These are phyloP conservation scores for Caenorhabditis japonica DNA, from an alignment of 2,888 invertebrate genomes.

Conservation along the genomic window DNA sequence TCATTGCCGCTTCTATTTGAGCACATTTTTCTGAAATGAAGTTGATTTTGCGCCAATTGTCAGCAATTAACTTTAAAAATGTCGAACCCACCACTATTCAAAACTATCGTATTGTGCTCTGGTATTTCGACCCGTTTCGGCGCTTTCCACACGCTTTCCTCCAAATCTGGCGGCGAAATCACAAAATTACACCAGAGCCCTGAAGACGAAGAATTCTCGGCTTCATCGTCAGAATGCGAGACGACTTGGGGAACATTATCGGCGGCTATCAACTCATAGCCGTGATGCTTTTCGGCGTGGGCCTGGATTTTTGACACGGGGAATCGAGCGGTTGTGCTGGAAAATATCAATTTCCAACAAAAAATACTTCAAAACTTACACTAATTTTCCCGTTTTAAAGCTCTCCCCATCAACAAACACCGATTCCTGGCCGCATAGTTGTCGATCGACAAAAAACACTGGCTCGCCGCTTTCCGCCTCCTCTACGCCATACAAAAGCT, in stretches of 20 bases:
- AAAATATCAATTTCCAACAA: not conserved
- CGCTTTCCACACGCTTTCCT: not conserved
- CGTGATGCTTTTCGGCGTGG: not conserved
- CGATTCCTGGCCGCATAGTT: not conserved
- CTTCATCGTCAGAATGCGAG: constrained; percentile 10
- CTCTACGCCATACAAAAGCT: constrained; percentile 34
- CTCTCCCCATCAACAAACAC: not conserved
- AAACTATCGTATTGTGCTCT: constrained; percentile 16
- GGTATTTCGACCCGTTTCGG: constrained; percentile 6
- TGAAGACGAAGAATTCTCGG: not conserved
- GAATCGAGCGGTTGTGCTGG: constrained; percentile 24
- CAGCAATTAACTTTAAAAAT: not conserved
- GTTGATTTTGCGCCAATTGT: too few species aligned
- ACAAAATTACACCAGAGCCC: constrained; percentile 43
- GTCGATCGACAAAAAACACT: too few species aligned
- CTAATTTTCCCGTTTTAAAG: constrained; percentile 7
- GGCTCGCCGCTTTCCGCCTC: too few species aligned
- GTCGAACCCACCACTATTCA: not conserved
- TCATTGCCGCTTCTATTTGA: constrained; percentile 56
- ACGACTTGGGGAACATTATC: not conserved
- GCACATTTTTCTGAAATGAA: constrained; percentile 51
- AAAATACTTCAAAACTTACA: constrained; percentile 13
- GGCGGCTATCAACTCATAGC: constrained; percentile 24
- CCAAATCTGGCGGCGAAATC: not conserved
- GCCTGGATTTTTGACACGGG: not conserved